Evolutionary conservation across 2,888 invertebrate genomes (phyloP).

Genomic region (Melanargia galathea): DNA sequence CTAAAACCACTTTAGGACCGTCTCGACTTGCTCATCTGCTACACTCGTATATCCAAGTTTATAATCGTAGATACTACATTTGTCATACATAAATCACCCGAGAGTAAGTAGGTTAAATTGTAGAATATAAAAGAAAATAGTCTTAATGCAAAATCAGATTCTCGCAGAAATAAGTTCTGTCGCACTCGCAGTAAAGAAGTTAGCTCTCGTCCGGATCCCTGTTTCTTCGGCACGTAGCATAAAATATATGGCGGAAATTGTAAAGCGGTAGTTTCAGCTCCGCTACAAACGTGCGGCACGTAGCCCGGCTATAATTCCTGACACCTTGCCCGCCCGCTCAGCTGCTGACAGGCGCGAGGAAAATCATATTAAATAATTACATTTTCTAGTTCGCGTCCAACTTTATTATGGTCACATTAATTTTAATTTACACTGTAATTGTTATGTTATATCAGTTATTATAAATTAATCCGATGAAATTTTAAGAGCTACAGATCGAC

Average conservation of each 20-base stretch:
- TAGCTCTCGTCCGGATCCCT: background rate
- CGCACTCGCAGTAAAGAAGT: constrained; percentile 5
- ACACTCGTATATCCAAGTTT: too few relatives aligned
- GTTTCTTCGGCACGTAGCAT: constrained; percentile 20
- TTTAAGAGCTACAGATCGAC: too few relatives aligned
- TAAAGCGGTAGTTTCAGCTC: constrained; percentile 31
- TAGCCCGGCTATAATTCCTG: constrained; percentile 27
- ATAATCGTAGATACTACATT: too few relatives aligned
- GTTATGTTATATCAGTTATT: background rate
- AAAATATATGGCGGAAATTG: constrained; percentile 28
- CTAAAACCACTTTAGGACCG: too few relatives aligned
- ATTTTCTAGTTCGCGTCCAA: constrained; percentile 14
- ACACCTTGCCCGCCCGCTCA: constrained; percentile 16
- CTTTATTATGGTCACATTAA: constrained; percentile 11
- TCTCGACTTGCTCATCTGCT: too few relatives aligned
- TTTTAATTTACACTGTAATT: constrained; percentile 13
- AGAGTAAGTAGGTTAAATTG: background rate
- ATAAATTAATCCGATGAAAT: background rate
- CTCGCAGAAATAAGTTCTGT: background rate
- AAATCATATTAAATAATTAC: constrained; percentile 23
- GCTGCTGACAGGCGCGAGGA: background rate
- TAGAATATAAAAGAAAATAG: background rate
- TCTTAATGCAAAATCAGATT: constrained; percentile 6
- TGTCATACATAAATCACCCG: too few relatives aligned
- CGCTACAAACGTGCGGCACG: constrained; percentile 32